Conservation (phyloP, 2,113 vertebrate genomes). For the Myotis davidii region DNA sequence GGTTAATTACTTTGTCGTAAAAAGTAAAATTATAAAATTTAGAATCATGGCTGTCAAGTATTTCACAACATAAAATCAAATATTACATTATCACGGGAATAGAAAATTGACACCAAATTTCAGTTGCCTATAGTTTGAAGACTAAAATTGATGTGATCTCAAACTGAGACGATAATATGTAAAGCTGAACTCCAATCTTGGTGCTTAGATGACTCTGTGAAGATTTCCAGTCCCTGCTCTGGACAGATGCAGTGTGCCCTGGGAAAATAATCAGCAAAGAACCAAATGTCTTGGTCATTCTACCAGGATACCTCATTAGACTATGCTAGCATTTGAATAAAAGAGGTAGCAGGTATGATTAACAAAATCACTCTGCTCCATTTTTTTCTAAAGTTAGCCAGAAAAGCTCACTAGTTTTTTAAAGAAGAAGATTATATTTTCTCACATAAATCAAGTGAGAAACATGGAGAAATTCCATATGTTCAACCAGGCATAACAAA, state of each 20-base stretch:
- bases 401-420: neutral
- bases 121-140: neutral
- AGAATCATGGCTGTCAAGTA: neutral
- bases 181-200: neutral
- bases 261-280: neutral
- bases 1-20: neutral
- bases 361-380: neutral
- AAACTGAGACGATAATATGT: neutral
- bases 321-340: neutral
- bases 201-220: neutral
- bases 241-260: neutral
- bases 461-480: neutral
- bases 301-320: neutral
- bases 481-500: constrained; percentile 58
- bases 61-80: neutral
- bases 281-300: neutral
- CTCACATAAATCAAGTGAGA: constrained; percentile 18
- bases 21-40: neutral
- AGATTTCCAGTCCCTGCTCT: neutral
- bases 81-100: neutral
- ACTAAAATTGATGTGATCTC: neutral
- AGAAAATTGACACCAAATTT: constrained; percentile 25
- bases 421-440: constrained; percentile 52
- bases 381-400: constrained; percentile 48
- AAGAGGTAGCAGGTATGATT: neutral